A percentile compares a stretch with the other conserved stretches of the same genome.
Evolutionary conservation across 1,140 invertebrate species (phyloP).

Genomic region (Drosophila bifasciata): DNA sequence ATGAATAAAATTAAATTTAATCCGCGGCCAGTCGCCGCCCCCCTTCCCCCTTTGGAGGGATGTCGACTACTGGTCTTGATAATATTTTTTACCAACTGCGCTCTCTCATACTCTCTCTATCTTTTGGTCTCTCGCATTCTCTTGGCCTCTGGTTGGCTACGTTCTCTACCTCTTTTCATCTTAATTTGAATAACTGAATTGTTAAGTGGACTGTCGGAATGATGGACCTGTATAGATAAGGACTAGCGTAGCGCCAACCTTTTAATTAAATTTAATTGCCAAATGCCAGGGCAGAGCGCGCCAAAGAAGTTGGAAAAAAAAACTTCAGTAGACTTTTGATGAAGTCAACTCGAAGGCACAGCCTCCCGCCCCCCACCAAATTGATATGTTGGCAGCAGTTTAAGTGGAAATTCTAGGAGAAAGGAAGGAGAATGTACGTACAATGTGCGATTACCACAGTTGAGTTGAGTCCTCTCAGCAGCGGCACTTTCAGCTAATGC

Average conservation of each 20-base stretch:
- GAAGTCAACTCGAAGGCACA: slow-evolving; percentile 23
- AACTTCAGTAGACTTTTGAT: slow-evolving; percentile 59
- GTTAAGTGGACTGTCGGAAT: slow-evolving; percentile 72
- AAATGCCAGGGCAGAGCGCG: slow-evolving; percentile 51
- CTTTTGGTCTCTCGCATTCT: slow-evolving; percentile 2
- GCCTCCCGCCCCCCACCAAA: not conserved
- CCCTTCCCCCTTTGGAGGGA: not conserved
- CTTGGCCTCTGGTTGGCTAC: slow-evolving; percentile 2
- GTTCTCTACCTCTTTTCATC: slow-evolving; percentile 6
- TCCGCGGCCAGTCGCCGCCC: slow-evolving; percentile 54
- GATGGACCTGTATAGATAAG: slow-evolving; percentile 56
- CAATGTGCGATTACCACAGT: slow-evolving; percentile 22
- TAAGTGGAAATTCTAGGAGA: not conserved
- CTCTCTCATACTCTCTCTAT: slow-evolving; percentile 14
- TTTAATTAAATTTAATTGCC: slow-evolving; percentile 82
- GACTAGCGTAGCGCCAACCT: slow-evolving; percentile 51
- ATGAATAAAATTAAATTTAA: slow-evolving; percentile 82
- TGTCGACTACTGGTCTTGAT: slow-evolving; percentile 43
- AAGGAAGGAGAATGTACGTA: not conserved
- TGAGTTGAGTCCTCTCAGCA: slow-evolving; percentile 13
- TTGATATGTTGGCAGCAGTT: slow-evolving; percentile 5
- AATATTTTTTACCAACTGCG: slow-evolving; percentile 44
- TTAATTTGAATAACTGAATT: slow-evolving; percentile 82
- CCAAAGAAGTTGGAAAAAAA: slow-evolving; percentile 11
- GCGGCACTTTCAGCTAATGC: slow-evolving; percentile 45